Evolutionary conservation across 2,113 vertebrate species (phyloP).

Genomic region (Amphiprion percula): DNA sequence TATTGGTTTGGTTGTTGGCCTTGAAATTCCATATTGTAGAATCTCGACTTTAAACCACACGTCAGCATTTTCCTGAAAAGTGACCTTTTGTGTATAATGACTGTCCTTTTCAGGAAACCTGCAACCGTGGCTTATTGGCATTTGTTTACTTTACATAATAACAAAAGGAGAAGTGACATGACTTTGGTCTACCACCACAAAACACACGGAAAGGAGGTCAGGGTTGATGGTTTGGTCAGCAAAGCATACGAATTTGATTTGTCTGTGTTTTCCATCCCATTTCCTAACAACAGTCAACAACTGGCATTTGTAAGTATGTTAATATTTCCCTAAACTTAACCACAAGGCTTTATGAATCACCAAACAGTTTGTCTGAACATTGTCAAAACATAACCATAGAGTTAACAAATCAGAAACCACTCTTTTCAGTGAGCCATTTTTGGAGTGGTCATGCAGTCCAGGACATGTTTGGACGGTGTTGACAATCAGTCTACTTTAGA

Average conservation of each 20-base stretch:
- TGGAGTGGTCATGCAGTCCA: background rate
- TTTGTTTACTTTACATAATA: constrained; percentile 19
- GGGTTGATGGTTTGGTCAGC: constrained; percentile 26
- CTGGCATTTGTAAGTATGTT: constrained; percentile 8
- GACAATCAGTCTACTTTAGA: background rate
- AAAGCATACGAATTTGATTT: constrained; percentile 31
- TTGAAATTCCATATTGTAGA: background rate
- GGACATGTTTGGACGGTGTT: background rate
- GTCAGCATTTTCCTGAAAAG: background rate
- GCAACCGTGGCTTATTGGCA: constrained; percentile 22
- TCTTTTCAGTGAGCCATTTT: background rate
- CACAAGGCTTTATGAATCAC: constrained; percentile 26
- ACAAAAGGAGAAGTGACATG: constrained; percentile 23
- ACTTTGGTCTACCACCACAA: constrained; percentile 15
- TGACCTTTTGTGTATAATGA: background rate
- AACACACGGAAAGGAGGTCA: background rate
- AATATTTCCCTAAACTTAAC: constrained; percentile 10
- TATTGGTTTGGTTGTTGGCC: background rate
- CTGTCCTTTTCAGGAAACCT: constrained; percentile 1
- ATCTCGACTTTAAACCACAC: background rate
- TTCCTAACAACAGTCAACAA: constrained; percentile 24
- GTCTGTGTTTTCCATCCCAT: constrained; percentile 21
- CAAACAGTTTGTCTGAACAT: constrained; percentile 21
- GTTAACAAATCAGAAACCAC: background rate
- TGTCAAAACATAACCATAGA: constrained; percentile 3